Base-by-base conservation (phyloP, 2,888 invertebrate genomes). In the Perizoma affinitatum region DNA sequence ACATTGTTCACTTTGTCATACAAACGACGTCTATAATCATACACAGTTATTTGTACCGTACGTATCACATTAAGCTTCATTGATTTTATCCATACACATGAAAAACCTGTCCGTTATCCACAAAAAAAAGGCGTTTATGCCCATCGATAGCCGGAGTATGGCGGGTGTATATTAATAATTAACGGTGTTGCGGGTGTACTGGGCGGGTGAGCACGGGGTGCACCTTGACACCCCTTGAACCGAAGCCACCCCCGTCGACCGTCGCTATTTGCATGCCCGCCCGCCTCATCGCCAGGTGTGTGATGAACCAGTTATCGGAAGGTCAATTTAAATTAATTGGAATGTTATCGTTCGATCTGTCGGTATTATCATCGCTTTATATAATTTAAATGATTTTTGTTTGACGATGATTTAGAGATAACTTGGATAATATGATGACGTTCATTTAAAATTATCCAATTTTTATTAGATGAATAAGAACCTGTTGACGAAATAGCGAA, bases 191-290 rank as follows among this genome's bases (percentile, higher is more conserved):
- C 63, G 58, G 58, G 35, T 42, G 35, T 22, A 22, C 22, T 48
- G 70, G 68, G 73, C 66, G 71, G 68, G 69, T 62, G 71, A 68
- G 63, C 61, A 58, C 59, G 72, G 73, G 75, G 70, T 72, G 73
- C 72, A 77, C 79, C 80, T 79, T 77, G 78, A 80, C 82, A 78
- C 79, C 80, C 83, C 78, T 73, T 76, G 78, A 77, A 78, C 78
- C 55, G 52, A 46, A 41, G 49, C 58, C 63, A 41, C 55, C 58
- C 53, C 70, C 71, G n/a, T 55, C 70, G 70, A 72, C 72, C 58
- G 68, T 71, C 69, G 64, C 71, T 68, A 74, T 76, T 77, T 77
- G 75, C 75, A 75, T 72, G 66, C 68, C 65, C 69, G 59, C 63
- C 58, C 61, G 55, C 58, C 22, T 22, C 22, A 22, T 3, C 54